A percentile compares a stretch with the other conserved stretches of the same genome.
These are phyloP conservation scores for Brachymystax lenok DNA, from an alignment of 2,797 vertebrate species.

Conservation along the genomic window DNA sequence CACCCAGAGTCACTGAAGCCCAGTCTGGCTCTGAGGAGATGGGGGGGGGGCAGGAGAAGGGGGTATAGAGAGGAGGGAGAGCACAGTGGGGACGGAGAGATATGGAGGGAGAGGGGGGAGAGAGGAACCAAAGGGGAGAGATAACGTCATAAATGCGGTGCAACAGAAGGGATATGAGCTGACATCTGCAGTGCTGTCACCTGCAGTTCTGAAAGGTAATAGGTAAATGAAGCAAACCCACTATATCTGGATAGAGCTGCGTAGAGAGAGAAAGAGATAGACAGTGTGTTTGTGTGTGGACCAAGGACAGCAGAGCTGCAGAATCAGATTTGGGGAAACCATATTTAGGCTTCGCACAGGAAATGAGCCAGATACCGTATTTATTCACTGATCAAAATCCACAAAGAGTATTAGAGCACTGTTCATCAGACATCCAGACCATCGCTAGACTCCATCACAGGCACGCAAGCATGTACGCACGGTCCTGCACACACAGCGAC, in stretches of 20 bases:
- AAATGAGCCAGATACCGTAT: background rate
- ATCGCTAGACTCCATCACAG: background rate
- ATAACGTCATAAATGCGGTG: conserved; percentile 30
- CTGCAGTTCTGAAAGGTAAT: conserved; percentile 31
- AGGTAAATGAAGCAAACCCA: conserved; percentile 47
- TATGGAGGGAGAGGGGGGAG: conserved; percentile 12
- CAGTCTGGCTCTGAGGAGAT: conserved; percentile 86
- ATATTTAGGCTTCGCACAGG: conserved; percentile 8
- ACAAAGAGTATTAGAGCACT: background rate
- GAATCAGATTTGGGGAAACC: conserved; percentile 3
- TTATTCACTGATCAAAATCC: conserved; percentile 1
- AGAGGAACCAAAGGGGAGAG: background rate
- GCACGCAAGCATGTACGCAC: background rate
- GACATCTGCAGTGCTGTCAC: no score
- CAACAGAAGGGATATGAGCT: conserved; percentile 41
- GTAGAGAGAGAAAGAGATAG: background rate
- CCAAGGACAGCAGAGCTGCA: background rate
- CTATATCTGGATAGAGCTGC: background rate
- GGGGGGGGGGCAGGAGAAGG: background rate
- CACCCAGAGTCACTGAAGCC: conserved; percentile 91
- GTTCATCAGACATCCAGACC: background rate
- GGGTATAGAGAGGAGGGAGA: background rate
- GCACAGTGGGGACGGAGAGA: background rate
- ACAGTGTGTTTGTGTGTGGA: background rate
- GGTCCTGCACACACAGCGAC: background rate